These are phyloP conservation scores for Crenichthys baileyi DNA, from an alignment of 2,797 vertebrate genomes.

Conservation along the genomic window DNA sequence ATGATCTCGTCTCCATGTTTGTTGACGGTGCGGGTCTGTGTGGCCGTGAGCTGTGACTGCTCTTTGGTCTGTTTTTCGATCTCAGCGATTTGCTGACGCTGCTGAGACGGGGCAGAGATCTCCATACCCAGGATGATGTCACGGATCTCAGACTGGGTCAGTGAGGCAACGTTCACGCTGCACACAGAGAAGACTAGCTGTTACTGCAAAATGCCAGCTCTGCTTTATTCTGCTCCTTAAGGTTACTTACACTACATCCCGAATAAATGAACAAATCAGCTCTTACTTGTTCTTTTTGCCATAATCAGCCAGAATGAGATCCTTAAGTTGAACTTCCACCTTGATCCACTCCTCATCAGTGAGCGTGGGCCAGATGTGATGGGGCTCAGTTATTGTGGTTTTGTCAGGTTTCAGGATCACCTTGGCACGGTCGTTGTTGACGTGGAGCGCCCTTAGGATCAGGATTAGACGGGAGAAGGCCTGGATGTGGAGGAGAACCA, in stretches of 20 bases:
- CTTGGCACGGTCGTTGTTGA: constrained; percentile 98
- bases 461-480: constrained; percentile 98
- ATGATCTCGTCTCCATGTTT: constrained; percentile 99
- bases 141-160: constrained; percentile 98
- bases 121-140: constrained; percentile 99
- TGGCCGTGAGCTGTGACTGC: constrained; percentile 97
- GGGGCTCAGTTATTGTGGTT: constrained; percentile 97
- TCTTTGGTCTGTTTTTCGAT: constrained; percentile 99
- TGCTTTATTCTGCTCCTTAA: not conserved
- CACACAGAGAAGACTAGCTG: constrained; percentile 21
- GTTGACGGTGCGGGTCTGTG: constrained; percentile 98
- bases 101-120: constrained; percentile 97
- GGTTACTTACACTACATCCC: not conserved
- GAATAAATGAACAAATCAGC: not conserved
- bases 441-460: constrained; percentile 95
- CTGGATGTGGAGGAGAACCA: constrained; percentile 69
- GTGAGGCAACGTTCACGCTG: constrained; percentile 97
- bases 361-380: constrained; percentile 99
- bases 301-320: constrained; percentile 97
- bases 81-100: constrained; percentile 98
- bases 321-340: constrained; percentile 98
- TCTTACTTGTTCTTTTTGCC: constrained; percentile 99
- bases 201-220: constrained; percentile 1
- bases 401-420: constrained; percentile 99
- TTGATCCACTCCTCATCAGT: constrained; percentile 99